Evolutionary conservation across 2,113 vertebrate species (phyloP).

Genomic region (Seriola dumerili): DNA sequence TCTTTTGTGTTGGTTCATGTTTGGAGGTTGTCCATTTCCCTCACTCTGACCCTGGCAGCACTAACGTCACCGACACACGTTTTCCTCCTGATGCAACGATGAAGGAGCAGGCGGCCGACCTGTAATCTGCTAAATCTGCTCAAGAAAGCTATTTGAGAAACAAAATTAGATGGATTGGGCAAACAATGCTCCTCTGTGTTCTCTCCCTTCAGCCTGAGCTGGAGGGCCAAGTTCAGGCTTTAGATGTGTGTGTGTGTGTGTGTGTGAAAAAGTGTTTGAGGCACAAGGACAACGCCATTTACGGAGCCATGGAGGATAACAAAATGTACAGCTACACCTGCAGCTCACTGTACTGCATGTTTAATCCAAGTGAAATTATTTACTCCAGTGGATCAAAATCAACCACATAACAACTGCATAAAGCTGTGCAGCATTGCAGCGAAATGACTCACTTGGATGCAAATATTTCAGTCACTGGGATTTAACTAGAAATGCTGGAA

Average conservation of each 20-base stretch:
- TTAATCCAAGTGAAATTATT: not conserved
- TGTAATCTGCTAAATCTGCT: conserved; percentile 77
- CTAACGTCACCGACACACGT: conserved; percentile 49
- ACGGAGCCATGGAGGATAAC: not conserved
- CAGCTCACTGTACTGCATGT: conserved; percentile 3
- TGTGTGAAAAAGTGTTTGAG: not conserved
- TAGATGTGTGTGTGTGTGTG: not conserved
- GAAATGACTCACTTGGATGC: not conserved
- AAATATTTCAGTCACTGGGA: not conserved
- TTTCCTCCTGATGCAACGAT: conserved; percentile 63
- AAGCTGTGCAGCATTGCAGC: not conserved
- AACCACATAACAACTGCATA: not conserved
- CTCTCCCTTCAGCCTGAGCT: conserved; percentile 40
- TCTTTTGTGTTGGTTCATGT: not conserved
- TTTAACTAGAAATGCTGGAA: not conserved
- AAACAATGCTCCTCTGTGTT: conserved; percentile 79
- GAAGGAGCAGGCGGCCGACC: conserved; percentile 36
- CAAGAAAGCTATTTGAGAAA: conserved; percentile 71
- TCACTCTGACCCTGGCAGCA: not conserved
- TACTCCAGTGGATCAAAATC: too few relatives aligned
- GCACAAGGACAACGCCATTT: not conserved
- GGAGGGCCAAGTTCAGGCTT: conserved; percentile 38
- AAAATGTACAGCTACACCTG: conserved; percentile 30
- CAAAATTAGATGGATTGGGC: conserved; percentile 71
- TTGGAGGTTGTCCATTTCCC: conserved; percentile 1